phyloP scores from a whole-genome alignment of 1,140 invertebrate species.

The Paramacrobiotus metropolitanus region DNA sequence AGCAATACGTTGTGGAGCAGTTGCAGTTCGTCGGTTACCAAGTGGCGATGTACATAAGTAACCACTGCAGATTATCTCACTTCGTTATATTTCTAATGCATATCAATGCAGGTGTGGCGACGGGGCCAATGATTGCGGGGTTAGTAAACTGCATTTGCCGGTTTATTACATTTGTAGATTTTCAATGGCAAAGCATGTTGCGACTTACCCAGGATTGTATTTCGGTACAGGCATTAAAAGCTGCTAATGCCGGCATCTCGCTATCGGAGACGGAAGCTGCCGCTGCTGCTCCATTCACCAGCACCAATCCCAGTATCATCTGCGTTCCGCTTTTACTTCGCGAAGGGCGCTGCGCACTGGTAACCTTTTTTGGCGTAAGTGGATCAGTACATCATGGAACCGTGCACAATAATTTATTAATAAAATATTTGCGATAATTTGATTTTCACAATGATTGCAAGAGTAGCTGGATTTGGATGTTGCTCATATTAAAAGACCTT shows the following conservation, averaged over 20 bases:
- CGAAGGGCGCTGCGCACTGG: constrained; percentile 54
- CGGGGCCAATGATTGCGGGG: not conserved
- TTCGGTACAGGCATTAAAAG: constrained; percentile 23
- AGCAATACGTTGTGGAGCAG: constrained; percentile 26
- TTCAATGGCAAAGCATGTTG: no score
- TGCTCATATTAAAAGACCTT: not conserved
- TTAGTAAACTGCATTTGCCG: no score
- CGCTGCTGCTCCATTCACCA: constrained; percentile 36
- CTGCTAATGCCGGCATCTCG: constrained; percentile 29
- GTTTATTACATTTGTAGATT: no score
- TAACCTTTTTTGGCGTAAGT: constrained; percentile 66
- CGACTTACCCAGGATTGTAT: not conserved
- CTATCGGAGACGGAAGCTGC: constrained; percentile 31
- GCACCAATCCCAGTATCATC: constrained; percentile 27
- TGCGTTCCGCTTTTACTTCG: constrained; percentile 30
- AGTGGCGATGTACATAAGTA: constrained; percentile 31
- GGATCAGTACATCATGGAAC: not conserved
- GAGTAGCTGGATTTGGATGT: no score
- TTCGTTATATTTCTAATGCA: not conserved
- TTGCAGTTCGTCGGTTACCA: constrained; percentile 28
- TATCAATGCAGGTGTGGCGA: not conserved
- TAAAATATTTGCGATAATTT: not conserved
- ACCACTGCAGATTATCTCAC: constrained; percentile 28
- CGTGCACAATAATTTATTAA: not conserved
- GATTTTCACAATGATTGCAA: not conserved